These are phyloP conservation scores for Peromyscus melanophrys DNA, from an alignment of 2,797 vertebrate species.

Conservation along the genomic window DNA sequence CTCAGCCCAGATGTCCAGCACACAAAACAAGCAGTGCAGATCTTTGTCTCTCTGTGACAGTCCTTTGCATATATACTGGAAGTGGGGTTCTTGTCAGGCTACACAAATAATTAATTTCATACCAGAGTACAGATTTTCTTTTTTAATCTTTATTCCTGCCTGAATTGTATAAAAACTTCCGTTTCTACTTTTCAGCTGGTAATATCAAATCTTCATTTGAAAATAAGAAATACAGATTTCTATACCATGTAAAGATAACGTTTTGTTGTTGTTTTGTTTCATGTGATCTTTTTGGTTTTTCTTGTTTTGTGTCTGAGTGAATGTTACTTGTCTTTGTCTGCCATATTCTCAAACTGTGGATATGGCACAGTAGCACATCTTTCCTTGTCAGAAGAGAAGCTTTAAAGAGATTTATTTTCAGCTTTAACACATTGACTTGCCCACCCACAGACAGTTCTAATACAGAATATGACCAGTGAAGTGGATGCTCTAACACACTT, in stretches of 20 bases:
- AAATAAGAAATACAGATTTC: conserved; percentile 9
- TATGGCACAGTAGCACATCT: not conserved
- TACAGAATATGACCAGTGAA: not conserved
- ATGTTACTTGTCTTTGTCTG: conserved; percentile 26
- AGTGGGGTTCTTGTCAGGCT: conserved; percentile 10
- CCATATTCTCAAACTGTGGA: not conserved
- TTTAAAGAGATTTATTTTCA: conserved; percentile 47
- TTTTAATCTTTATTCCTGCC: not conserved
- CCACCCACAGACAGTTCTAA: not conserved
- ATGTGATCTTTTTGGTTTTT: not conserved
- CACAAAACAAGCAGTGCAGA: not conserved
- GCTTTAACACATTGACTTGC: not conserved
- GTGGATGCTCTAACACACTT: not conserved
- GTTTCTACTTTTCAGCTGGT: not conserved
- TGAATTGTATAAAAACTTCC: not conserved
- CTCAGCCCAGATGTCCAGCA: not conserved
- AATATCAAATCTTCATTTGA: conserved; percentile 36
- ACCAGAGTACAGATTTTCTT: not conserved
- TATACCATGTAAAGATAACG: not conserved
- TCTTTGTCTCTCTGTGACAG: not conserved
- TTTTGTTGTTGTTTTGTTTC: not conserved
- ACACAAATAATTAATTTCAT: not conserved
- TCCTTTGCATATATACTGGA: not conserved
- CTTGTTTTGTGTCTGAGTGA: not conserved
- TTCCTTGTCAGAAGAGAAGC: not conserved